These are phyloP conservation scores for Drosophila simulans DNA, from an alignment of 1,140 invertebrate species.

Conservation along the genomic window DNA sequence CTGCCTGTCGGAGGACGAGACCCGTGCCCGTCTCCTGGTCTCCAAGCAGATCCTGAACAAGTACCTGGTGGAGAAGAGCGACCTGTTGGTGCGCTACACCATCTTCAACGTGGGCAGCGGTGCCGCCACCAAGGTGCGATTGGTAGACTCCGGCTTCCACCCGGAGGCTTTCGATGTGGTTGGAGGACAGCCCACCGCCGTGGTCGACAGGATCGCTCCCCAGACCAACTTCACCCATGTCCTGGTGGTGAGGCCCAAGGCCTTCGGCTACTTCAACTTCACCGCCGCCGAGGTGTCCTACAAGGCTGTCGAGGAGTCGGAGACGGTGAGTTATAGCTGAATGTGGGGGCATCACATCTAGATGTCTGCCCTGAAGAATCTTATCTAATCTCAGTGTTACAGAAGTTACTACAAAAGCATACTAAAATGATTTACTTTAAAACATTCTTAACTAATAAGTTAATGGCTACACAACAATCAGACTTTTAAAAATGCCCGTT, in stretches of 20 bases:
- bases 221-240: slow-evolving; percentile 97
- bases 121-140: slow-evolving; percentile 94
- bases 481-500: too few species aligned
- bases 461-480: too few species aligned
- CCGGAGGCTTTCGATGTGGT: slow-evolving; percentile 94
- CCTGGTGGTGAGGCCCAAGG: slow-evolving; percentile 94
- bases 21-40: slow-evolving; percentile 90
- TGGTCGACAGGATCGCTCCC: slow-evolving; percentile 95
- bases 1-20: slow-evolving; percentile 86
- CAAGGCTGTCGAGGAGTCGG: slow-evolving; percentile 91
- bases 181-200: slow-evolving; percentile 92
- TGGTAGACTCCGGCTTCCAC: slow-evolving; percentile 96
- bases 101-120: slow-evolving; percentile 94
- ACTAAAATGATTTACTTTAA: neutral
- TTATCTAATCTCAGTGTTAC: neutral
- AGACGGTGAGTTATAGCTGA: slow-evolving; percentile 86
- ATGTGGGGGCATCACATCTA: neutral
- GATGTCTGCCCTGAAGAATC: neutral
- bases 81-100: slow-evolving; percentile 97
- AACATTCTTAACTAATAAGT: neutral
- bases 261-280: slow-evolving; percentile 98
- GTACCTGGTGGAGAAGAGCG: slow-evolving; percentile 99
- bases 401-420: neutral
- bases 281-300: slow-evolving; percentile 97
- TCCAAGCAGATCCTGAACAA: slow-evolving; percentile 98